Base-by-base conservation (phyloP, 2,888 invertebrate species). In the Drosophila algonquin region DNA sequence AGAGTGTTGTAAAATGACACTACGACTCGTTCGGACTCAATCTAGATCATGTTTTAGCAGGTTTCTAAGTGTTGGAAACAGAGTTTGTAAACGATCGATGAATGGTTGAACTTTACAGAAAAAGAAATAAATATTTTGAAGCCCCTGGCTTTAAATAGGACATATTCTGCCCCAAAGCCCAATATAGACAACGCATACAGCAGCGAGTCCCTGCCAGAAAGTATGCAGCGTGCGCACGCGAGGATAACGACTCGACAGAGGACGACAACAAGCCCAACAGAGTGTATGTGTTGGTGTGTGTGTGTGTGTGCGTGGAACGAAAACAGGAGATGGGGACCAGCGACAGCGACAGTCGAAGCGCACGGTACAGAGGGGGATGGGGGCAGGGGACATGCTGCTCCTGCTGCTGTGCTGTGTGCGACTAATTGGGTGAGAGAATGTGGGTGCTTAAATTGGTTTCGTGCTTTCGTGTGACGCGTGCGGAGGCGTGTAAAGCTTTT, bases 381-480 rank as follows among this genome's bases (percentile, higher is more conserved):
- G 59, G 45, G 16, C 50, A 40, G 54, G 75, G 58, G 51, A 55
- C 40, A 53, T 21, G 59, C 58, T 60, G 46, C 51, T 57, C 61
- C 45, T 45, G 45, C 55, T 62, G 73, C 78, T 71, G 73, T 76
- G 73, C 70, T 80, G 82, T 81, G 89, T 86, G 90, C 80, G 90
- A 90, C 90, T 90, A 90, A 90, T 90, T 90, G 90, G 90, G 90
- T 90, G 90, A 87, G 89, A 87, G 87, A 87, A 87, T 89, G 89
- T 88, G 89, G 89, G 89, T 74, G 89, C 83, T 89, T 87, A 89
- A 89, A 89, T 89, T 89, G 89, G 89, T 89, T 88, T 88, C 87
- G 83, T 81, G 83, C 83, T 83, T 80, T 87, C 77, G 83, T 75
- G 76, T 84, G 88, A 79, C 84, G 79, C 85, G 81, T 86, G 88